Evolutionary conservation across 2,888 invertebrate genomes (phyloP).

Genomic region (Heliothis peltigera): DNA sequence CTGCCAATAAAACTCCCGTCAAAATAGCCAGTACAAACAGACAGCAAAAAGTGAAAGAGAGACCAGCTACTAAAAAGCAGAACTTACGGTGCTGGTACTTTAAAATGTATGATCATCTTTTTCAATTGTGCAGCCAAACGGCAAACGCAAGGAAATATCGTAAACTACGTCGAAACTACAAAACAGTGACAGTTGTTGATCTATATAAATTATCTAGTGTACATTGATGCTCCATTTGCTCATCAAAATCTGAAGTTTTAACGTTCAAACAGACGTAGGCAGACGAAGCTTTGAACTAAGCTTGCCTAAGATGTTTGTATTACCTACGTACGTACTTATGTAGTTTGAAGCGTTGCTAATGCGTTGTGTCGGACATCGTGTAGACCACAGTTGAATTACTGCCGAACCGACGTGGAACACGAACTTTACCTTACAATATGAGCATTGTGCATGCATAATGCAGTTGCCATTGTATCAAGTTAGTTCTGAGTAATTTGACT

Average conservation of each 20-base stretch:
- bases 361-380: conserved; percentile 44
- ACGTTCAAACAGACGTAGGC: conserved; percentile 27
- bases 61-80: too few relatives aligned
- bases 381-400: conserved; percentile 53
- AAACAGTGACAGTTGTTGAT: conserved; percentile 41
- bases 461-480: conserved; percentile 36
- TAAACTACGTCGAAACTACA: conserved; percentile 20
- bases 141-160: conserved; percentile 16
- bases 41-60: too few relatives aligned
- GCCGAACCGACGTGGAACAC: conserved; percentile 39
- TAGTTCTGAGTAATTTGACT: conserved; percentile 43
- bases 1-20: too few relatives aligned
- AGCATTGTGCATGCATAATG: conserved; percentile 43
- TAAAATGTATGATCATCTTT: too few relatives aligned
- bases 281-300: conserved; percentile 29
- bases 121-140: too few relatives aligned
- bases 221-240: conserved; percentile 33
- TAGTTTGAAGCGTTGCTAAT: conserved; percentile 42
- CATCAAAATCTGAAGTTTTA: conserved; percentile 23
- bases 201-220: conserved; percentile 44
- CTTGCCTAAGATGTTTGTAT: conserved; percentile 21
- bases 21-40: too few relatives aligned
- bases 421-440: conserved; percentile 35
- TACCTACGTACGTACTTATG: conserved; percentile 21
- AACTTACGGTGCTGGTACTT: too few relatives aligned